Percentiles rank a stretch among this genome's conserved stretches.
phyloP scores from a whole-genome alignment of 2,113 vertebrate species.

The Ia io region DNA sequence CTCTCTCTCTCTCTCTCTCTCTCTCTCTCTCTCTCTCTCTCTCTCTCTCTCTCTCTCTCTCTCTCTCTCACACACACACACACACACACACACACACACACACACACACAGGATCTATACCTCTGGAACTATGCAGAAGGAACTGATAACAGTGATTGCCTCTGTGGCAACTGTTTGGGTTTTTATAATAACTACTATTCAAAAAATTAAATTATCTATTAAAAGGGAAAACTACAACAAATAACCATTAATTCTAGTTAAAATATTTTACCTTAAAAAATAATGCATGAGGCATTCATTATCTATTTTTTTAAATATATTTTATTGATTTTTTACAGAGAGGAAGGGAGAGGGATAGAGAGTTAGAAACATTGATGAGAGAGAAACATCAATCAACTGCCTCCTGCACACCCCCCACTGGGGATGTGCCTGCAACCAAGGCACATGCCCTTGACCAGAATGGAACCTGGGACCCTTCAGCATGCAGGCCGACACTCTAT shows the following conservation, averaged over 20 bases:
- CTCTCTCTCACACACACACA: too few species aligned
- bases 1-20: neutral
- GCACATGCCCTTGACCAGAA: too few species aligned
- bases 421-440: too few species aligned
- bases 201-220: slow-evolving; percentile 8
- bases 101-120: neutral
- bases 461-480: too few species aligned
- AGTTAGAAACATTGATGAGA: too few species aligned
- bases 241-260: slow-evolving; percentile 10
- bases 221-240: neutral
- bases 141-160: neutral
- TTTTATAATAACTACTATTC: neutral
- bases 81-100: too few species aligned
- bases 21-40: neutral
- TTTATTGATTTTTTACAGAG: too few species aligned
- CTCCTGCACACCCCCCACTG: too few species aligned
- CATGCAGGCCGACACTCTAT: too few species aligned
- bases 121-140: slow-evolving; percentile 10
- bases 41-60: too few species aligned
- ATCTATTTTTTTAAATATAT: neutral
- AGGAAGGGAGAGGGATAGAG: too few species aligned
- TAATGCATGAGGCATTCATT: neutral
- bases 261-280: slow-evolving; percentile 28
- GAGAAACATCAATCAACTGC: too few species aligned
- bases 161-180: neutral